Evolutionary conservation across 1,140 invertebrate genomes (phyloP), one percentile per base, ranked within the genome.

Genomic region (Holotrichia oblita): DNA sequence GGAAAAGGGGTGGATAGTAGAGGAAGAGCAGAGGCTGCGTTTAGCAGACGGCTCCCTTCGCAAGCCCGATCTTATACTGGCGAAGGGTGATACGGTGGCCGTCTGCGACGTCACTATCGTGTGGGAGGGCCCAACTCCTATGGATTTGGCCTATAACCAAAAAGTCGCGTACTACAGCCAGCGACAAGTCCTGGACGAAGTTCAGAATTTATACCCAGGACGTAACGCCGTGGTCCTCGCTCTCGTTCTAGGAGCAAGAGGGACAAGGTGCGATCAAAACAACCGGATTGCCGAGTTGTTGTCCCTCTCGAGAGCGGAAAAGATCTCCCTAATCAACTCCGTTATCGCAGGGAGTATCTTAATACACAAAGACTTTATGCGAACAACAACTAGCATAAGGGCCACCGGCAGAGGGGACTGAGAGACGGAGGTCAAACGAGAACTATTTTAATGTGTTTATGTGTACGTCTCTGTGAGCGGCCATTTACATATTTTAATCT

Each of bases 1-100:
- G 91, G 93, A 91, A 88, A 89, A 89, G 89, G 90, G 91, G 6
- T 81, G 79, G 80, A 17, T 44, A 0, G 73, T 78, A 9, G 55
- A 80, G 22, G 77, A 61, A 12, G 79, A 81, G 55, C 80, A 73
- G 24, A 22, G 73, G 2, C 41, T 80, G 22, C 76, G 79, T 3
- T 10, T 40, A 20, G 10, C 77, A 1, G 79, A 80, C 24, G 77
- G 79, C 7, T 8, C 42, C 8, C 20, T 78, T 2, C 20, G 40
- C 14, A 81, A 77, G n/a, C 78, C 80, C 0, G 80, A 81, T 42
- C 64, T 81, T 4, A 10, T 79, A 3, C 12, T 81, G 0, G 4
- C 24, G 10, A 69, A 81, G 40, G 59, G 69, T 0, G 76, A 73
- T 3, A 14, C 17, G 3, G 17, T 55, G 20, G 59, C 74, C 14